A percentile compares a stretch with the other conserved stretches of the same genome.
phyloP scores from a whole-genome alignment of 2,888 invertebrate genomes.

The Spodoptera littoralis region DNA sequence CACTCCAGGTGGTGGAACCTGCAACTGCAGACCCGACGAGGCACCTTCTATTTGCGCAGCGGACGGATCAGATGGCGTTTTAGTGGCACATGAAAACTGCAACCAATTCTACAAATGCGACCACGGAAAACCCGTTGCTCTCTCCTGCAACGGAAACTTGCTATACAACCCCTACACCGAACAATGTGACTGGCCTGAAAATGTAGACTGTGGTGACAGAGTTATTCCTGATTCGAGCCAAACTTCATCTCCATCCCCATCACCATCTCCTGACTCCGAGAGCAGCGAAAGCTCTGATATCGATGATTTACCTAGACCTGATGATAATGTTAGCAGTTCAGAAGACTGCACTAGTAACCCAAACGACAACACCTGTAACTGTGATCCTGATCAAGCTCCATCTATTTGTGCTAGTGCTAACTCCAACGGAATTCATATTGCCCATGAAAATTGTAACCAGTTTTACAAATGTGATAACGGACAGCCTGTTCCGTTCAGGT shows the following conservation, averaged over 20 bases:
- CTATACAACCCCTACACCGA: constrained; percentile 57
- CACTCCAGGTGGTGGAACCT: constrained; percentile 19
- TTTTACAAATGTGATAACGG: constrained; percentile 60
- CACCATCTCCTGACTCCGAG: not conserved
- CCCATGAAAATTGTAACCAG: constrained; percentile 63
- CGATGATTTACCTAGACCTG: not conserved
- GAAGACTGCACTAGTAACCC: constrained; percentile 22
- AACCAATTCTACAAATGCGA: constrained; percentile 61
- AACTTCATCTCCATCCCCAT: not conserved
- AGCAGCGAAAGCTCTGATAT: not conserved
- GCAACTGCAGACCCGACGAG: constrained; percentile 56
- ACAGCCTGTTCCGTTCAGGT: constrained; percentile 48
- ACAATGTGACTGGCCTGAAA: constrained; percentile 57
- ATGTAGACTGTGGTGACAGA: constrained; percentile 33
- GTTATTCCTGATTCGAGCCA: constrained; percentile 26
- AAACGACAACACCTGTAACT: constrained; percentile 39
- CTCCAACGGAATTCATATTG: constrained; percentile 56
- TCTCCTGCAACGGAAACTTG: constrained; percentile 41
- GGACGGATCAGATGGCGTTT: constrained; percentile 44
- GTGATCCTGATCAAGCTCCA: constrained; percentile 60
- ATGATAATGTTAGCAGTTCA: constrained; percentile 9
- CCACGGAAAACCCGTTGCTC: constrained; percentile 51
- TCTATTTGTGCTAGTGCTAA: constrained; percentile 56
- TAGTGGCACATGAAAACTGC: constrained; percentile 63
- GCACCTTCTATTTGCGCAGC: constrained; percentile 61